Conservation (phyloP, 2,888 invertebrate species). For the Steinernema carpocapsae region DNA sequence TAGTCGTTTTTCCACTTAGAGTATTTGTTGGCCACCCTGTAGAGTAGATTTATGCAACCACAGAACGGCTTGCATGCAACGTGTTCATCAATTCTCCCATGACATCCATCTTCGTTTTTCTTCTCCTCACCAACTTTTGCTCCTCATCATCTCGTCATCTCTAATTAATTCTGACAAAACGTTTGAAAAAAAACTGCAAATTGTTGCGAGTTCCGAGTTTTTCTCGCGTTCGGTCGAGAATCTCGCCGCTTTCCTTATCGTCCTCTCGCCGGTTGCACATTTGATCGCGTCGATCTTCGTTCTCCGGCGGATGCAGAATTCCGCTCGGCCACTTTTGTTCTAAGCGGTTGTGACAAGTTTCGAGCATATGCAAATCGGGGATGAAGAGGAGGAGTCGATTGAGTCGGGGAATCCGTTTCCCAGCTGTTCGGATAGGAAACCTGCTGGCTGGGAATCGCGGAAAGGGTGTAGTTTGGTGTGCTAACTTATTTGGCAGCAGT, state of each 20-base stretch:
- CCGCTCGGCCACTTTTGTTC: background rate
- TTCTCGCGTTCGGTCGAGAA: background rate
- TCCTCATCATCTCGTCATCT: background rate
- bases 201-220: slow-evolving; percentile 12
- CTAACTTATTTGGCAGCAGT: background rate
- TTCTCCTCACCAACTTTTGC: too few relatives aligned
- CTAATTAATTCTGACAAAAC: slow-evolving; percentile 4
- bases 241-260: slow-evolving; percentile 27
- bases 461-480: background rate
- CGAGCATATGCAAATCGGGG: slow-evolving; percentile 18
- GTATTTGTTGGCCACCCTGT: too few relatives aligned
- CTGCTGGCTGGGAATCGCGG: background rate
- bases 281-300: slow-evolving; percentile 27
- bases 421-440: background rate
- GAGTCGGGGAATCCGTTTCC: background rate
- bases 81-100: too few relatives aligned
- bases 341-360: slow-evolving; percentile 18
- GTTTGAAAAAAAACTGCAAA: background rate
- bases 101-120: too few relatives aligned
- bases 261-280: background rate
- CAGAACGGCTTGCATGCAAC: too few relatives aligned
- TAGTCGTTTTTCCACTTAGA: too few relatives aligned
- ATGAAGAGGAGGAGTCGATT: too few relatives aligned
- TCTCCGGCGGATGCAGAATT: background rate
- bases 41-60: too few relatives aligned